Base-by-base conservation (phyloP, 2,797 vertebrate genomes). In the Halcyon badia region DNA sequence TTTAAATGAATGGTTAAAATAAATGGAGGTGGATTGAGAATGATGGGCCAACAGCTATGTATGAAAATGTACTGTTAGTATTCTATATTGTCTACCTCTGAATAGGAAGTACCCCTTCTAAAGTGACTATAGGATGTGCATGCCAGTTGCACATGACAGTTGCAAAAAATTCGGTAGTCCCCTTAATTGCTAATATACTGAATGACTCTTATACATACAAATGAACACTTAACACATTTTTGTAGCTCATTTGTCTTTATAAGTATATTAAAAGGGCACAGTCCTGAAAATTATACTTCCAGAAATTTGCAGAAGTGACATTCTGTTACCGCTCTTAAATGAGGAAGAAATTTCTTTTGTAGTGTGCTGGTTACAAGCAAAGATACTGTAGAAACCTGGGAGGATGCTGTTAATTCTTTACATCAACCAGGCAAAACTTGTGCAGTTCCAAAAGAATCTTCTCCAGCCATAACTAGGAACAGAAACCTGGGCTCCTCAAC, bases 221-320 rank as follows among this genome's bases (percentile, higher is more conserved):
- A 84, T 51, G 81, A 88, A 72, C n/a, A 46, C 33, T 77, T 87
- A 69, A 71, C 22, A 35, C 0, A 0, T 76, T 91, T 85, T 73
- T 76, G 56, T 62, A 60, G 51, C 46, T 91, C 69, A 48, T 96
- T 90, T 84, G 61, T 65, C 48, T 89, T 87, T 70, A 11, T 37
- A 83, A 89, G 39, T 77, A 49, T 75, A 91, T 87, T 91, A 83
- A 78, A 85, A 94, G 51, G 48, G 75, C 79, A 92, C 28, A 81
- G 65, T 11, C 52, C n/a, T 83, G 52, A 92, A 95, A 83, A 90
- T 52, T 75, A 2, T 60, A 14, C 54, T 41, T 80, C 41, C 52
- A 73, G 57, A 81, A 91, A 92, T 41, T 13, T 71, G 33, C 7
- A 61, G 42, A 83, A 72, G 37, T 56, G 54, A 87, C 41, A 73